phyloP scores from a whole-genome alignment of 2,888 invertebrate species.

The Aproaerema taeniolella region DNA sequence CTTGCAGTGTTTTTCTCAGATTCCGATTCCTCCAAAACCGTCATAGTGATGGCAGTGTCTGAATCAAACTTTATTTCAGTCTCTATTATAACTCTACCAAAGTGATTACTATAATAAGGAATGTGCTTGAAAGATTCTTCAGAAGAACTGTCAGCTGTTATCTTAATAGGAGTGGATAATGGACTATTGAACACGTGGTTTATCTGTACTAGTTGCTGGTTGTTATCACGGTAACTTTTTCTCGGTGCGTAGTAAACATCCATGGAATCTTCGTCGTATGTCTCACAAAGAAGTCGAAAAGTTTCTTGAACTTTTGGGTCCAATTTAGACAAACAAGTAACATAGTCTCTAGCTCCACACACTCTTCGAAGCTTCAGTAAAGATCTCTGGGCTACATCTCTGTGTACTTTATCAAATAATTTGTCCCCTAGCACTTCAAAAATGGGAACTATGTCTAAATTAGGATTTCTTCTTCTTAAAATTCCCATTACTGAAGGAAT shows the following conservation, averaged over 20 bases:
- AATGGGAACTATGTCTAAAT: constrained; percentile 66
- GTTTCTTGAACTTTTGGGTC: constrained; percentile 71
- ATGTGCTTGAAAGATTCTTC: constrained; percentile 75
- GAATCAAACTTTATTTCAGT: constrained; percentile 90
- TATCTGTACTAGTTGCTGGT: constrained; percentile 50
- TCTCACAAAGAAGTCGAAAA: constrained; percentile 60
- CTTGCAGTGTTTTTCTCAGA: constrained; percentile 61
- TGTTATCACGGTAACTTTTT: constrained; percentile 43
- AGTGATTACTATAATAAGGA: constrained; percentile 60
- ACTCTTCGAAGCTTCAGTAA: constrained; percentile 82
- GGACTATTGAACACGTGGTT: constrained; percentile 53
- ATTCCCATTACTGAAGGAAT: constrained; percentile 80
- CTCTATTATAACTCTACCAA: constrained; percentile 85
- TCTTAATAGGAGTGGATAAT: constrained; percentile 41
- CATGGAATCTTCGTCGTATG: constrained; percentile 64
- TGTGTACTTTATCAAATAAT: constrained; percentile 70
- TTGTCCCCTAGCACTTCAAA: constrained; percentile 76
- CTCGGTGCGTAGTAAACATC: constrained; percentile 67
- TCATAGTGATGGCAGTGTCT: constrained; percentile 89
- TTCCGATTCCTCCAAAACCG: constrained; percentile 84
- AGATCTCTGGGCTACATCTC: constrained; percentile 84
- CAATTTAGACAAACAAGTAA: constrained; percentile 67
- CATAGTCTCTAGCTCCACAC: constrained; percentile 81
- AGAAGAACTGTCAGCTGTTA: constrained; percentile 70
- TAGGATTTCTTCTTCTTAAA: constrained; percentile 63